Base-by-base conservation (phyloP, 2,797 vertebrate genomes). In the Lagothrix lagotricha region DNA sequence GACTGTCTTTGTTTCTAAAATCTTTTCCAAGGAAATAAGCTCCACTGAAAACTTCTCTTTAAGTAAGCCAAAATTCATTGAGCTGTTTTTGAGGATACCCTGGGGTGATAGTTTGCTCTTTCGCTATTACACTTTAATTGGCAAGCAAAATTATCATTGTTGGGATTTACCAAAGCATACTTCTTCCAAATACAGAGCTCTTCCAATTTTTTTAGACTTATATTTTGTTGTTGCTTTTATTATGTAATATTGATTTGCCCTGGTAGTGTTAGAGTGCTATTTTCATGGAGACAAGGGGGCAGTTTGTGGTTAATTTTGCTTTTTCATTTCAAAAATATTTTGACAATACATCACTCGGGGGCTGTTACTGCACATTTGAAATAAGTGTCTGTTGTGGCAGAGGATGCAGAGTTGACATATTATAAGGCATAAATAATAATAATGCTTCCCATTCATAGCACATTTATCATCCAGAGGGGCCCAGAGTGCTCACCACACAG, bases 231-330 rank as follows among this genome's bases (percentile, higher is more conserved):
- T 72, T 86, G 67, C 28, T 97, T 96, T 97, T 89, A 95, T 84
- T 90, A 93, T 96, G 94, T 96, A 96, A 87, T 58, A 61, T 48
- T 90, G 70, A 48, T 90, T 85, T 95, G 96, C 93, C 82, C 75
- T 93, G 64, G 83, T 94, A 77, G 24, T 83, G 36, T 88, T 87
- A 57, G 46, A 86, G 41, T 77, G 46, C 70, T 88, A 1, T 95
- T 97, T 90, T 83, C 92, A 77, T 91, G 72, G 94, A 96, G 77
- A 82, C 64, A 57, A 94, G 73, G 92, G 88, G 58, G 61, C 86
- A 95, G 85, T 97, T 97, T 94, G 46, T 89, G 39, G 90, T 86
- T 98, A 97, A 97, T 97, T 93, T 81, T 87, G 90, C 61, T 87
- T 89, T 82, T 96, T 61, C 67, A 93, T 93, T 85, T 90, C 89